These are phyloP conservation scores for Rhincodon typus DNA, from an alignment of 2,797 vertebrate species.

Conservation along the genomic window DNA sequence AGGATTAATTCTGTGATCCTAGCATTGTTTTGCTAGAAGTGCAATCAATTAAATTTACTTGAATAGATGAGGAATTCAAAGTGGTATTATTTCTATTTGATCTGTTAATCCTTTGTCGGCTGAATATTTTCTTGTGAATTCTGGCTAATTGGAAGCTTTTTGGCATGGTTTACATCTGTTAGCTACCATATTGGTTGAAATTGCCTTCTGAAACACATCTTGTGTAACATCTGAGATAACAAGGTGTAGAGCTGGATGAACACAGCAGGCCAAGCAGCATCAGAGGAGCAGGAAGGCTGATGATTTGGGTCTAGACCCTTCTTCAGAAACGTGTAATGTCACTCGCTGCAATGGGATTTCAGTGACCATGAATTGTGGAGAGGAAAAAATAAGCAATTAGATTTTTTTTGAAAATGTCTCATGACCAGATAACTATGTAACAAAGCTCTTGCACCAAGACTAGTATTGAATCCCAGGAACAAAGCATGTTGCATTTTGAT, in stretches of 20 bases:
- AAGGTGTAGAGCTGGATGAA: no score
- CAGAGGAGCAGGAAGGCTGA: no score
- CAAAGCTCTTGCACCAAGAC: neutral
- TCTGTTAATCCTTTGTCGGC: neutral
- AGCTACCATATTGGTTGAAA: neutral
- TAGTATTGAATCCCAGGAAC: neutral
- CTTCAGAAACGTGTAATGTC: neutral
- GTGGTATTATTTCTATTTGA: neutral
- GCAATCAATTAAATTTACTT: neutral
- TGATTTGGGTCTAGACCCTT: no score
- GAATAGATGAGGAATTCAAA: neutral
- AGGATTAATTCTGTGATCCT: neutral
- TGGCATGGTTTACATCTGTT: neutral
- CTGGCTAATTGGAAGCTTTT: neutral
- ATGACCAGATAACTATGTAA: neutral
- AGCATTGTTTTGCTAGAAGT: neutral
- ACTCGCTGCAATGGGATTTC: neutral
- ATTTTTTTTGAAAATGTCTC: neutral
- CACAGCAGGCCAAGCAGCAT: no score
- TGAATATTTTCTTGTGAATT: neutral
- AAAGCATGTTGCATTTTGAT: neutral
- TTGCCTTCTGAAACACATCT: neutral
- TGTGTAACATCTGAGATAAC: neutral
- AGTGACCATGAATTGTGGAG: neutral
- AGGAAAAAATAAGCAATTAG: neutral